Evolutionary conservation across 1,140 invertebrate species (phyloP).

Genomic region (Drosophila bifasciata): DNA sequence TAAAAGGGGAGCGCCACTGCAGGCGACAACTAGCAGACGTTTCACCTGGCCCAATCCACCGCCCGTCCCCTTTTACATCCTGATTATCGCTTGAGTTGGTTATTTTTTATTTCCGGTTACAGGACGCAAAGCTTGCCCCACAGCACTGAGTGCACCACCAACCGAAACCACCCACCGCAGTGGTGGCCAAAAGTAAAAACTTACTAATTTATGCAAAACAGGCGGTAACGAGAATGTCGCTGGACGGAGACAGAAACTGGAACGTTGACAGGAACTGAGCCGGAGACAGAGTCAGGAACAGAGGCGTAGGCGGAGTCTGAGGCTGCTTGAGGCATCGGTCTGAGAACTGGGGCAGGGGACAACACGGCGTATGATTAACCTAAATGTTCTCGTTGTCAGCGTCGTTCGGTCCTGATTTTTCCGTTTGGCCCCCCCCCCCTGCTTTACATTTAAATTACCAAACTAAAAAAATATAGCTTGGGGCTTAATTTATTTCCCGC

Average conservation of each 20-base stretch:
- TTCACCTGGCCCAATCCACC: conserved; percentile 23
- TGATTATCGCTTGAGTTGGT: conserved; percentile 30
- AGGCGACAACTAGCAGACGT: conserved; percentile 41
- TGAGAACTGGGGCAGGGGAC: conserved; percentile 5
- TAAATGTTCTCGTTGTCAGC: conserved; percentile 54
- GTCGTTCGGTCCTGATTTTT: conserved; percentile 34
- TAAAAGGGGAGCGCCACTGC: conserved; percentile 16
- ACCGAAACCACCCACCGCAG: too few relatives aligned
- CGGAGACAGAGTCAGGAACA: too few relatives aligned
- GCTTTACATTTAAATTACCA: conserved; percentile 73
- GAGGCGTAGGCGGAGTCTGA: background rate
- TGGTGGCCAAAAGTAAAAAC: conserved; percentile 48
- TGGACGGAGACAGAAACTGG: background rate
- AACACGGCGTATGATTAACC: conserved; percentile 77
- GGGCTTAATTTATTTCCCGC: conserved; percentile 51
- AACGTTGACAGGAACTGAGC: too few relatives aligned
- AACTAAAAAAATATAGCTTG: conserved; percentile 64
- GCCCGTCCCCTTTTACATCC: conserved; percentile 2
- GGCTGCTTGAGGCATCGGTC: conserved; percentile 20
- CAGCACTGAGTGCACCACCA: background rate
- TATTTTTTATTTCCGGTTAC: conserved; percentile 31
- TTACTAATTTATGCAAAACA: conserved; percentile 81
- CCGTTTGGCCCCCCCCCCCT: conserved; percentile 19
- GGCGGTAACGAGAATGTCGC: conserved; percentile 25
- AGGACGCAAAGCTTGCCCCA: background rate